Evolutionary conservation across 2,797 vertebrate genomes (phyloP).

Genomic region (Cryptoprocta ferox): DNA sequence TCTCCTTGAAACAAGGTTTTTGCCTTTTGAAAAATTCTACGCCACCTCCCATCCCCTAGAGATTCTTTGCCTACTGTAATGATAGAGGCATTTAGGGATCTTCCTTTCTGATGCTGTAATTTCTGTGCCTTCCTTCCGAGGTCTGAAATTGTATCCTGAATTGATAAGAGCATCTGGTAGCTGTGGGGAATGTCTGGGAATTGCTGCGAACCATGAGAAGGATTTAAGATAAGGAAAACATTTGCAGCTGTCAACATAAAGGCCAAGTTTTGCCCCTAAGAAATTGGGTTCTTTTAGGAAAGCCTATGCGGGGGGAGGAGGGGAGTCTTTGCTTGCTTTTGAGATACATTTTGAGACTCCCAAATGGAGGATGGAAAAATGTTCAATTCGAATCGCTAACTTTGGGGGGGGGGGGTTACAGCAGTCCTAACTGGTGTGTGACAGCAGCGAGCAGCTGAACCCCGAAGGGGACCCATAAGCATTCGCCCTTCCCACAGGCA

Average conservation of each 20-base stretch:
- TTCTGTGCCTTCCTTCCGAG: neutral
- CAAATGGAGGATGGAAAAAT: neutral
- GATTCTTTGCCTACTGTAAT: neutral
- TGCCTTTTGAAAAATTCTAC: neutral
- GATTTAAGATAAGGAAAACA: neutral
- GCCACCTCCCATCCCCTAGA: neutral
- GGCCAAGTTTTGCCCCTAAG: neutral
- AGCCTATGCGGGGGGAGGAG: neutral
- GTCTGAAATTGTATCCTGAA: neutral
- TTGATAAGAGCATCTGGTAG: neutral
- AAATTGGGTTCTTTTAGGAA: neutral
- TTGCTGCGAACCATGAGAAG: neutral
- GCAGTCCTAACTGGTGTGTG: neutral
- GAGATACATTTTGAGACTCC: neutral
- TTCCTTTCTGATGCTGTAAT: neutral
- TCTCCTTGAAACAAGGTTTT: neutral
- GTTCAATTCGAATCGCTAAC: neutral
- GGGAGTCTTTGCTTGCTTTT: neutral
- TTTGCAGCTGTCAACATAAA: neutral
- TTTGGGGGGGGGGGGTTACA: neutral
- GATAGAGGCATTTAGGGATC: neutral
- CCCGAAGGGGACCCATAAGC: neutral
- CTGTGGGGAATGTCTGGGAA: neutral
- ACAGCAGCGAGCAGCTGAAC: neutral
- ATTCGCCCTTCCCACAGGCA: neutral